phyloP scores from a whole-genome alignment of 1,140 invertebrate species.

The Aphelenchoides fujianensis region DNA sequence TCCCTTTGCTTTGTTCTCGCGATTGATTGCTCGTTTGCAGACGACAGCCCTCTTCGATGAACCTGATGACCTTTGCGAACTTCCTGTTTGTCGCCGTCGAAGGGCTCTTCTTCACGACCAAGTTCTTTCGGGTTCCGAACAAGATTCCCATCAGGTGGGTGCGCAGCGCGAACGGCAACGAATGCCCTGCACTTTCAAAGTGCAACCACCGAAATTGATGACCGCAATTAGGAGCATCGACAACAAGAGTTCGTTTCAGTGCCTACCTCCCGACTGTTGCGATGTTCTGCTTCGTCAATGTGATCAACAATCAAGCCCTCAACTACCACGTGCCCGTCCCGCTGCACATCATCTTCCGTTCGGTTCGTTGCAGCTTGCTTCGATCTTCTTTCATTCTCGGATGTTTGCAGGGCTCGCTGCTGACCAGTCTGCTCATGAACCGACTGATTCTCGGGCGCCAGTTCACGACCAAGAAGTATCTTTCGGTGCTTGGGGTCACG shows the following conservation, averaged over 20 bases:
- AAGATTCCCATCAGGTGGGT: conserved; percentile 67
- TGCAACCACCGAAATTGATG: conserved; percentile 17
- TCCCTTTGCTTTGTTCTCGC: conserved; percentile 8
- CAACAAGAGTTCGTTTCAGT: conserved; percentile 66
- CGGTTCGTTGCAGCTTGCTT: conserved; percentile 70
- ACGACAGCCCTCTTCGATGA: conserved; percentile 83
- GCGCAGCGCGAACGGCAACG: conserved; percentile 27
- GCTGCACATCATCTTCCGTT: conserved; percentile 95
- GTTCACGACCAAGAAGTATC: conserved; percentile 80
- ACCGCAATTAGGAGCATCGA: conserved; percentile 10
- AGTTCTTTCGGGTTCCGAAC: conserved; percentile 76
- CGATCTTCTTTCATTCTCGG: conserved; percentile 46
- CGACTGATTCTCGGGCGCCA: conserved; percentile 80
- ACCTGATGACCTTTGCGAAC: conserved; percentile 86
- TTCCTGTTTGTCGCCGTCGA: conserved; percentile 84
- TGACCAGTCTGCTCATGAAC: conserved; percentile 93
- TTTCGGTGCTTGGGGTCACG: conserved; percentile 87
- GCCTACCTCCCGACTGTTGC: conserved; percentile 79
- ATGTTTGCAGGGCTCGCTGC: conserved; percentile 77
- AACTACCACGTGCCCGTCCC: conserved; percentile 96
- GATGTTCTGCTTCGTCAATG: conserved; percentile 86
- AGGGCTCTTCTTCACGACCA: conserved; percentile 83
- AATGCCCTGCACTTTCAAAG: conserved; percentile 19
- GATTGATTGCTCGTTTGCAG: conserved; percentile 65
- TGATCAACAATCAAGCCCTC: conserved; percentile 92